Base-by-base conservation (phyloP, 2,888 invertebrate genomes). In the Acrocyrtus sp. region DNA sequence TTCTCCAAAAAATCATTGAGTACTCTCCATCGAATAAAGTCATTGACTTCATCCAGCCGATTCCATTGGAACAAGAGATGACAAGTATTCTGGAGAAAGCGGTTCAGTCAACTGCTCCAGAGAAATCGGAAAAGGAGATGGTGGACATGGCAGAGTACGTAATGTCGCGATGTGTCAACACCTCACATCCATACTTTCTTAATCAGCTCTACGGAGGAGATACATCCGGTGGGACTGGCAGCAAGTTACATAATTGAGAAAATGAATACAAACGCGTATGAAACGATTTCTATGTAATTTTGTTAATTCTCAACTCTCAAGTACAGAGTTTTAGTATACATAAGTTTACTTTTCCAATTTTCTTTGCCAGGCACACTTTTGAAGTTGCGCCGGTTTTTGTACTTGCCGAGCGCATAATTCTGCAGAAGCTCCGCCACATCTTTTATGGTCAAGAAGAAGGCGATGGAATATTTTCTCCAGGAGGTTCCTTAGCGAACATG, bases 381-480 rank as follows among this genome's bases (percentile, higher is more conserved):
- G 94, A 94, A 85, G 92, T 93, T 15, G 92, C 90, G 0, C 93
- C 93, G 22, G 91, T 90, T 0, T 92, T 93, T 82, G 91, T 91
- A 0, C 84, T 94, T 1, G 88, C 92, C 69, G 94, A 94, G 83
- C 85, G 89, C 51, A 89, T 89, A 81, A 85, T 93, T 1, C 83
- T 91, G 50, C 83, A 85, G 6, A 88, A 88, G 72, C 85, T 89
- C 1, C 85, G 90, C 39, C 83, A 86, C 15, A 81, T 91, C 29
- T 87, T 91, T 73, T 90, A 90, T 0, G 90, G 90, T 66, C 85
- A 87, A 0, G 80, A 81, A 4, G 84, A 88, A 22, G 91, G 90
- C 0, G 93, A 93, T 82, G 93, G 93, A 1, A 91, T 93, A 57
- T 89, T 92, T 82, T 87, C 90, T 48, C 92, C 93, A 3, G 83